Percentiles rank a stretch among this genome's conserved stretches.
phyloP scores from a whole-genome alignment of 64 coral and sea anemone genomes.

The Stichodactyla helianthus region DNA sequence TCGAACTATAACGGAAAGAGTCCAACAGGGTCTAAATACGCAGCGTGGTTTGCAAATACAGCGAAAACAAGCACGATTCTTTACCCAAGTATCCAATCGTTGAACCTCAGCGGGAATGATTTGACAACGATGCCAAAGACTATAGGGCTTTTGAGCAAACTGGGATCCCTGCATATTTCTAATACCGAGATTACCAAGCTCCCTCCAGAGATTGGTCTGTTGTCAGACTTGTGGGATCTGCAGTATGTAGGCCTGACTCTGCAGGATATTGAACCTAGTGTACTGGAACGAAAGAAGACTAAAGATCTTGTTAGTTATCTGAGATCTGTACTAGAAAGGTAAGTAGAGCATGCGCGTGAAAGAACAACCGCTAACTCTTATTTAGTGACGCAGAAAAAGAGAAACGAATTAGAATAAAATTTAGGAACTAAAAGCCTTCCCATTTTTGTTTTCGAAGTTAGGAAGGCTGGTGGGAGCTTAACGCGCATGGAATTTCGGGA shows the following conservation, averaged over 20 bases:
- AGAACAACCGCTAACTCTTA: neutral
- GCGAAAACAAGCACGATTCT: constrained; percentile 34
- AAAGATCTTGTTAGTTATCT: constrained; percentile 92
- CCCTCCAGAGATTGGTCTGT: constrained; percentile 79
- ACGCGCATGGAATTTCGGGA: too few relatives aligned
- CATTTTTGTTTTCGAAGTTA: too few relatives aligned
- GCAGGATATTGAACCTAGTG: constrained; percentile 79
- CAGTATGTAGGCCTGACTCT: constrained; percentile 78
- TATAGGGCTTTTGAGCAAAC: constrained; percentile 66
- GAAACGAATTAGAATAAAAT: too few relatives aligned
- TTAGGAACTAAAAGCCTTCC: too few relatives aligned
- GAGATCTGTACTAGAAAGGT: constrained; percentile 91
- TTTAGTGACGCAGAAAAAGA: too few relatives aligned
- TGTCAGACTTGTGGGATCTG: constrained; percentile 88
- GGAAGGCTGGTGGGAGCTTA: too few relatives aligned
- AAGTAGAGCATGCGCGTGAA: constrained; percentile 6
- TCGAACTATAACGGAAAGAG: neutral
- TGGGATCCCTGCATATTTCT: constrained; percentile 79
- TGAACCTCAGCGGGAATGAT: constrained; percentile 69
- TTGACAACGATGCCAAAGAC: constrained; percentile 54
- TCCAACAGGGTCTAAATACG: constrained; percentile 5
- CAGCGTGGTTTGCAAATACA: constrained; percentile 28
- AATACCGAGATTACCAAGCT: constrained; percentile 69
- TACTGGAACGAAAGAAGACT: constrained; percentile 87
- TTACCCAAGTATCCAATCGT: constrained; percentile 79